These are phyloP conservation scores for Zele albiditarsus DNA, from an alignment of 2,888 invertebrate genomes.

Conservation along the genomic window DNA sequence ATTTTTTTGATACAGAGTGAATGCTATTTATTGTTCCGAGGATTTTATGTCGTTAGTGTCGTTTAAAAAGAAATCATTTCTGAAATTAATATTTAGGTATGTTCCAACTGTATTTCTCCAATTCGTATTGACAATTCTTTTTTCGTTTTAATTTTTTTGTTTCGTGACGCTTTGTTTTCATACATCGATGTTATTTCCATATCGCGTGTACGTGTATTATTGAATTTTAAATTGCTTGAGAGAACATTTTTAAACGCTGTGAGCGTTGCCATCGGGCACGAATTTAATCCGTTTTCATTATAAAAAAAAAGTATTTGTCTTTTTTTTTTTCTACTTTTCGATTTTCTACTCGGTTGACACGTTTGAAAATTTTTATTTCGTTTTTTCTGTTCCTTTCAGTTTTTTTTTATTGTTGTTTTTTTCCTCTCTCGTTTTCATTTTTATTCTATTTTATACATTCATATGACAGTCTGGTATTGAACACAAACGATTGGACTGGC, in stretches of 20 bases:
- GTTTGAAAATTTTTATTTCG: slow-evolving; percentile 2
- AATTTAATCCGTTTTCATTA: not conserved
- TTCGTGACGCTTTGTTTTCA: not conserved
- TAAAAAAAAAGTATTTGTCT: not conserved
- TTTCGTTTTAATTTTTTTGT: not conserved
- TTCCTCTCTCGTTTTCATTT: not conserved
- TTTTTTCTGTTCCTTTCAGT: not conserved
- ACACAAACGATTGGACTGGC: slow-evolving; percentile 44
- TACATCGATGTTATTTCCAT: not conserved
- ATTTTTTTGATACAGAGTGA: not conserved
- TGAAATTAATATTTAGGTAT: not conserved
- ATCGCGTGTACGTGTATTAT: not conserved
- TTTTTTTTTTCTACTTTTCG: not conserved
- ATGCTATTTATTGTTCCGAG: not conserved
- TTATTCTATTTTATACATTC: slow-evolving; percentile 30
- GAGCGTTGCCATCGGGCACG: not conserved
- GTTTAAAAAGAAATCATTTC: not conserved
- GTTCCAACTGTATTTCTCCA: too few species aligned
- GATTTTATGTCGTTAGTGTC: not conserved
- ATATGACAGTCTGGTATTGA: slow-evolving; percentile 39
- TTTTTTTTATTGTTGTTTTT: too few species aligned
- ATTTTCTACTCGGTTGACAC: slow-evolving; percentile 15
- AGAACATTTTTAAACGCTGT: not conserved
- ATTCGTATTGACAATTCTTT: too few species aligned
- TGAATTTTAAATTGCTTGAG: slow-evolving; percentile 3